phyloP scores from a whole-genome alignment of 2,113 vertebrate species.

The Neodon shergylaensis region DNA sequence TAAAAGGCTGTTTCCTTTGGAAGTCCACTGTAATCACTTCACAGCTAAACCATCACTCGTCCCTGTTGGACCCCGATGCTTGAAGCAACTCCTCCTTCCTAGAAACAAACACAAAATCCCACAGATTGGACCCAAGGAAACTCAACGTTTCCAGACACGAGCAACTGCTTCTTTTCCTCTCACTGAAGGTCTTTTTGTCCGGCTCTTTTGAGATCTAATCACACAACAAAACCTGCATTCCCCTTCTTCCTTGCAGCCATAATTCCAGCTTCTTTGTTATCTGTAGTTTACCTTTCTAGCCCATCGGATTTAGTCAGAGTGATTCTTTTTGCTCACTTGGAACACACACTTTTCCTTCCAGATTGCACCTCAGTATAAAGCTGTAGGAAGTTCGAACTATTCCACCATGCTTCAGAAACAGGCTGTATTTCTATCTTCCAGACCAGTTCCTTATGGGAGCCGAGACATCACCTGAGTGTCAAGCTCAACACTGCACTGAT shows the following conservation, averaged over 20 bases:
- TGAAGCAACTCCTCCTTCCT: background rate
- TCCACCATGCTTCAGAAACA: background rate
- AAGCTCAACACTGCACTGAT: background rate
- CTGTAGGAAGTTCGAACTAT: background rate
- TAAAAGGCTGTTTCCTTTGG: background rate
- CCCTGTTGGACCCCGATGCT: background rate
- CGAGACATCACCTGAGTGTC: background rate
- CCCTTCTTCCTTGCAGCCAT: slow-evolving; percentile 25
- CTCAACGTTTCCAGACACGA: background rate
- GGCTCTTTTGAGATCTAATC: slow-evolving; percentile 60
- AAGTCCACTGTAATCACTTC: background rate
- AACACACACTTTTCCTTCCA: slow-evolving; percentile 36
- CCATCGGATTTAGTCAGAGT: slow-evolving; percentile 54
- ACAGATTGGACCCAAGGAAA: background rate
- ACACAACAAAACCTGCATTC: slow-evolving; percentile 45
- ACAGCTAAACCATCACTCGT: background rate
- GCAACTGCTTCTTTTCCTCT: slow-evolving; percentile 25
- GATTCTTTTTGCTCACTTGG: slow-evolving; percentile 21
- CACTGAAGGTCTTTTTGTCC: slow-evolving; percentile 23
- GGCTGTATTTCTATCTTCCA: background rate
- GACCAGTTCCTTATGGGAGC: background rate
- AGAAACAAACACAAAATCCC: slow-evolving; percentile 25
- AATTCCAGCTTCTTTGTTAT: slow-evolving; percentile 65
- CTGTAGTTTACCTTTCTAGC: slow-evolving; percentile 47
- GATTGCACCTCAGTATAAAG: background rate